These are phyloP conservation scores for Vidua macroura DNA, from an alignment of 2,113 vertebrate species.

Conservation along the genomic window DNA sequence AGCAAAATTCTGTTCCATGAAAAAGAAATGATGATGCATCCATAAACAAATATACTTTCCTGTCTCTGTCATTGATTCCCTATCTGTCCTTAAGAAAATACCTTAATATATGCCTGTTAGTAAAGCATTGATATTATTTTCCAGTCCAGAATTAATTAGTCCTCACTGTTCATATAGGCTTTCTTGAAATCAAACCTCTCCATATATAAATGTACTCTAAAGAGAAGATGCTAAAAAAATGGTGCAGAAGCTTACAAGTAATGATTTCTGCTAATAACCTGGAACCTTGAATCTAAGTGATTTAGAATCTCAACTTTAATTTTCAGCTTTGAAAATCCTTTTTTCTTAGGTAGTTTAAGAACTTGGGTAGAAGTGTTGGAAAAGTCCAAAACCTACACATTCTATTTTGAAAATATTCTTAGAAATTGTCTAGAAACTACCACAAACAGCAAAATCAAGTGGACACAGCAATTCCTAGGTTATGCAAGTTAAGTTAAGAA, in stretches of 20 bases:
- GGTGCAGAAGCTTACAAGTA: background rate
- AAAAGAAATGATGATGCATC: background rate
- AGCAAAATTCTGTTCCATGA: background rate
- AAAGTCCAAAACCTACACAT: background rate
- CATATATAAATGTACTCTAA: background rate
- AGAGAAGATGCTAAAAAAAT: background rate
- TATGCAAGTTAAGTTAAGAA: background rate
- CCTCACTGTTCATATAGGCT: background rate
- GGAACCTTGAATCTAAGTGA: background rate
- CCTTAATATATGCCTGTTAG: background rate
- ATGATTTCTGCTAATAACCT: background rate
- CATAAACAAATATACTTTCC: background rate
- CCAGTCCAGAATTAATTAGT: background rate
- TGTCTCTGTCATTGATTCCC: background rate
- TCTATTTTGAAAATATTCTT: background rate
- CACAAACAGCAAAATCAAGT: background rate
- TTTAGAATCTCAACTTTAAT: background rate
- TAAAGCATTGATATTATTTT: background rate
- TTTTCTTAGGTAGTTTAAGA: background rate
- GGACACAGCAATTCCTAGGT: background rate
- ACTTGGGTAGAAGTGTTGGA: background rate
- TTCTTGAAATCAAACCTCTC: background rate
- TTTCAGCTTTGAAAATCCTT: background rate
- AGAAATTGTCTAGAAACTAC: background rate
- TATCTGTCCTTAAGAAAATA: background rate